Percentiles rank a stretch among this genome's conserved stretches.
These are phyloP conservation scores for Corvus moneduloides DNA, from an alignment of 2,113 vertebrate genomes.

Conservation along the genomic window DNA sequence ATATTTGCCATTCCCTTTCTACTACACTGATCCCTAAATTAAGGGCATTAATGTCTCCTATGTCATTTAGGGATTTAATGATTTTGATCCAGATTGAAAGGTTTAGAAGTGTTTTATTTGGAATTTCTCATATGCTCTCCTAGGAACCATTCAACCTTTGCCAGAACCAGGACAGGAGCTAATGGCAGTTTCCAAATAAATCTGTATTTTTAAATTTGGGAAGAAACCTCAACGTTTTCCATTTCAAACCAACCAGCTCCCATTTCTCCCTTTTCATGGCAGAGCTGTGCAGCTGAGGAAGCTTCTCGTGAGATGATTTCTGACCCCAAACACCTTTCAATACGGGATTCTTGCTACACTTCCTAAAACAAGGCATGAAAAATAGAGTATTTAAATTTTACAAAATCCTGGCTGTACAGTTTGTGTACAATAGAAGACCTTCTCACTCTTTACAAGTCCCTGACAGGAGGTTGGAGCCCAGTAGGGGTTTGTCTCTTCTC, in stretches of 20 bases:
- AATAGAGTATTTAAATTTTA: background rate
- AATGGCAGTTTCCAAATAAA: background rate
- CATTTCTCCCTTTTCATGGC: background rate
- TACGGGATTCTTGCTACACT: background rate
- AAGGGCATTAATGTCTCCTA: constrained; percentile 1
- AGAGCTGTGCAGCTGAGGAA: background rate
- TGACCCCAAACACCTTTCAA: background rate
- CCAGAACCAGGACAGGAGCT: background rate
- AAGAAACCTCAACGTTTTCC: background rate
- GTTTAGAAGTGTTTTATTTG: background rate
- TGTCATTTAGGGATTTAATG: constrained; percentile 48
- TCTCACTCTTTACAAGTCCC: background rate
- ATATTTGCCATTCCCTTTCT: constrained; percentile 68
- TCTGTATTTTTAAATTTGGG: background rate
- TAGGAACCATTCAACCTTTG: background rate
- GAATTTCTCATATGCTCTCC: background rate
- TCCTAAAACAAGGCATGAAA: background rate
- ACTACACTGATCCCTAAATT: constrained; percentile 64
- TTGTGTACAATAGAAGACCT: background rate
- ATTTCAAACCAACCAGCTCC: background rate
- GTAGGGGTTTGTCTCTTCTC: background rate
- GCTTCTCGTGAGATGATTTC: background rate
- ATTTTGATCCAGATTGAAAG: constrained; percentile 32
- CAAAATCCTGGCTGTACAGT: background rate
- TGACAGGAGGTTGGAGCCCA: background rate